Base-by-base conservation (phyloP, 64 coral and sea anemone species). In the Dendronephthya gigantea region DNA sequence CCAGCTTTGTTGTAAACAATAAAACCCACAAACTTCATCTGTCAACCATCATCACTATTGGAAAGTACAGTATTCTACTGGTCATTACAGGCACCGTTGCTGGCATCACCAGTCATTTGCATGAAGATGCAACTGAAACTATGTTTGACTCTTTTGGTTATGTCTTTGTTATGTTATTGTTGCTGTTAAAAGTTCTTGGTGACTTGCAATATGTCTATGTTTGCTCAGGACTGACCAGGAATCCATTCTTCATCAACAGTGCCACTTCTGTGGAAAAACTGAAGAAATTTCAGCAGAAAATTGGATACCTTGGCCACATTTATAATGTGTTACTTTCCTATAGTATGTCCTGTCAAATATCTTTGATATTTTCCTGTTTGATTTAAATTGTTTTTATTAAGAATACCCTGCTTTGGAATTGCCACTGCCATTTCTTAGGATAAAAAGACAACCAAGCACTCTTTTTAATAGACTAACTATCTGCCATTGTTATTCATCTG, bases 181-280 rank as follows among this genome's bases (percentile, higher is more conserved):
- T 93, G 48, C 48, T 91, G 19, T 19, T 98, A 39, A 98, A 98
- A 85, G 40, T 93, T 83, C 68, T 98, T 37, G 91, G 85, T 39
- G 95, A 98, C 58, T 0, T 91, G 0, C 95, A 98, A 49, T 50
- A 87, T 58, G 92, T 98, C 22, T 93, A 93, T 84, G 68, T 93
- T 28, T 36, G 93, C 8, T 85, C 88, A 85, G 93, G 93, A 31
- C 81, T 98, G 23, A 56, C 93, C 13, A 86, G 95, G 83, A 98
- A 98, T 50, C 95, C 95, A 50, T 62, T 98, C 7, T 98, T 62
- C 25, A 92, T 92, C 27, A 84, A 81, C 34, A 93, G 87, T 59
- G 86, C 89, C 81, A 66, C 93, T 16, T 90, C 90, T 76, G 72
- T 81, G n/a, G n/a, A 41, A 22, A 40, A 11, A 7, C 93, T 98